phyloP scores from a whole-genome alignment of 2,888 invertebrate species.

The Andrena marginata region DNA sequence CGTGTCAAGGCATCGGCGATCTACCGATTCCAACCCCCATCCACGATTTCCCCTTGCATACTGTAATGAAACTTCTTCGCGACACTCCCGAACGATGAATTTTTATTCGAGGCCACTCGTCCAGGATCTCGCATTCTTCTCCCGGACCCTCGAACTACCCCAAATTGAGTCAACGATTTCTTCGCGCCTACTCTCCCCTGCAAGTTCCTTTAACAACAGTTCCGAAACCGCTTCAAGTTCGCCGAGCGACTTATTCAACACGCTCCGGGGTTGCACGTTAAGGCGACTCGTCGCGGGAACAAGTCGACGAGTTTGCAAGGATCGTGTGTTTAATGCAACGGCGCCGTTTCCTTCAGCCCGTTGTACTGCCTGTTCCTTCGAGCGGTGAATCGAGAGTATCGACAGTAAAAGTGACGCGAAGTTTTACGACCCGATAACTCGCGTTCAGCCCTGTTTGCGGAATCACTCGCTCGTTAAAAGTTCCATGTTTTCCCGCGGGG shows the following conservation, averaged over 20 bases:
- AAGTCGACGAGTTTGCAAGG: background rate
- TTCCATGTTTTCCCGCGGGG: background rate
- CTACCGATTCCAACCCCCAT: background rate
- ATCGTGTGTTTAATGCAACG: slow-evolving; percentile 19
- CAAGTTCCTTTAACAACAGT: slow-evolving; percentile 14
- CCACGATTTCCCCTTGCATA: background rate
- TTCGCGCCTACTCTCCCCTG: background rate
- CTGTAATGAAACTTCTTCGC: background rate
- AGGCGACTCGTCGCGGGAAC: background rate
- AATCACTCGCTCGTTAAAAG: slow-evolving; percentile 7
- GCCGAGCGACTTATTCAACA: background rate
- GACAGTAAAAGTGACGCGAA: slow-evolving; percentile 27
- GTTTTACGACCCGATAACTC: slow-evolving; percentile 22
- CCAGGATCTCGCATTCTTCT: background rate
- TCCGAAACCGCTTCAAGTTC: slow-evolving; percentile 8
- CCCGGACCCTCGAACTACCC: background rate
- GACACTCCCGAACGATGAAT: background rate
- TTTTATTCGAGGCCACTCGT: background rate
- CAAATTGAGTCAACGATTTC: slow-evolving; percentile 26
- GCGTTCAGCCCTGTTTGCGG: background rate
- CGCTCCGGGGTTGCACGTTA: background rate
- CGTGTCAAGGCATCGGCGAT: background rate
- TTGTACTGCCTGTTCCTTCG: background rate
- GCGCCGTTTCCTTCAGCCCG: background rate
- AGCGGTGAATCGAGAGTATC: slow-evolving; percentile 11